Evolutionary conservation across 2,888 invertebrate genomes (phyloP).

Genomic region (Thecophora atra): DNA sequence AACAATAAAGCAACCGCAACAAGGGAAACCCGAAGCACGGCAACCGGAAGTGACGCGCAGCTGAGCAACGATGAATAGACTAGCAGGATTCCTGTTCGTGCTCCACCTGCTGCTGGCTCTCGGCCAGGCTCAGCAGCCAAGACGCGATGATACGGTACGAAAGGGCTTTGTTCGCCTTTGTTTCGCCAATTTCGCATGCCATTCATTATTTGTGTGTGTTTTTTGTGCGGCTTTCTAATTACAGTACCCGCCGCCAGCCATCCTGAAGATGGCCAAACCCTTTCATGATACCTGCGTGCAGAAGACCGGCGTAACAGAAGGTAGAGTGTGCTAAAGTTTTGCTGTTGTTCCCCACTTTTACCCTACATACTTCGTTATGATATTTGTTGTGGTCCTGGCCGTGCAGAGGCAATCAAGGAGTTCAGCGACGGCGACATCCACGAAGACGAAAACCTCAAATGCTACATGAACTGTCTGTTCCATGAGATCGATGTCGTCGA

Average conservation of each 20-base stretch:
- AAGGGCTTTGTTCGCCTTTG: neutral
- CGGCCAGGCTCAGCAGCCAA: slow-evolving; percentile 54
- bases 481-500: slow-evolving; percentile 63
- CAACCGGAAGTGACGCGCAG: slow-evolving; percentile 1
- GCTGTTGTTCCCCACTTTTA: slow-evolving; percentile 3
- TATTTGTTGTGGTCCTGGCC: neutral
- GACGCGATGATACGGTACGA: slow-evolving; percentile 61
- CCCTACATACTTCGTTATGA: neutral
- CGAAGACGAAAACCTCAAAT: slow-evolving; percentile 64
- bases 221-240: slow-evolving; percentile 34
- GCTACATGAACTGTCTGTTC: slow-evolving; percentile 65
- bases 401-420: slow-evolving; percentile 61
- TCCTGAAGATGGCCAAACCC: slow-evolving; percentile 59
- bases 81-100: slow-evolving; percentile 5
- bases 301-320: slow-evolving; percentile 62
- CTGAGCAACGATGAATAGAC: neutral
- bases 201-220: slow-evolving; percentile 22
- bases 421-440: slow-evolving; percentile 65
- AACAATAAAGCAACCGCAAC: slow-evolving; percentile 10
- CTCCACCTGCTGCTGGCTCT: slow-evolving; percentile 19
- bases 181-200: slow-evolving; percentile 36
- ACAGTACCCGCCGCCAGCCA: slow-evolving; percentile 62
- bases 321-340: slow-evolving; percentile 44
- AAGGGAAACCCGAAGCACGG: neutral
- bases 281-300: slow-evolving; percentile 60